phyloP scores from a whole-genome alignment of 2,797 vertebrate genomes.

The Rhinatrema bivittatum region DNA sequence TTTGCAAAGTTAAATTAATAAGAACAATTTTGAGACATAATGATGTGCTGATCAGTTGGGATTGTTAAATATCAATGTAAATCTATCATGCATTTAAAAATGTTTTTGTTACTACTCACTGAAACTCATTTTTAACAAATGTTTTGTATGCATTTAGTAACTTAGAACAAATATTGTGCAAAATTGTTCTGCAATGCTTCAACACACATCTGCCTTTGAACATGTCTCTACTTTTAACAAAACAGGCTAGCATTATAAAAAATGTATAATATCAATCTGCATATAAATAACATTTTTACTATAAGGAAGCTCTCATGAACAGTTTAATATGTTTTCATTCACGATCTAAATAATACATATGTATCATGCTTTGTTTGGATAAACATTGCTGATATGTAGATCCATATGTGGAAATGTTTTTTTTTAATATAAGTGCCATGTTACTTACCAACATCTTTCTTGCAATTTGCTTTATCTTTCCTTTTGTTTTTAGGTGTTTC shows the following conservation, averaged over 20 bases:
- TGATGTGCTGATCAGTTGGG: slow-evolving; percentile 27
- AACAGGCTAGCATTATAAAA: slow-evolving; percentile 12
- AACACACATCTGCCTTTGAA: slow-evolving; percentile 28
- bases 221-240: slow-evolving; percentile 28
- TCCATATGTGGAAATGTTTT: no score
- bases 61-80: slow-evolving; percentile 19
- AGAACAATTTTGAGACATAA: slow-evolving; percentile 28
- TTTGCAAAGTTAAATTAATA: slow-evolving; percentile 33
- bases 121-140: slow-evolving; percentile 35
- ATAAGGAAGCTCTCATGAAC: slow-evolving; percentile 4
- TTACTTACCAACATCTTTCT: no score
- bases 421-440: no score
- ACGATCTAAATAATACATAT: not conserved
- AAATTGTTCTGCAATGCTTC: slow-evolving; percentile 15
- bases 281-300: not conserved
- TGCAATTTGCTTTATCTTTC: no score
- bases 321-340: not conserved
- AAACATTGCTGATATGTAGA: no score
- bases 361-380: no score
- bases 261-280: slow-evolving; percentile 16
- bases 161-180: slow-evolving; percentile 24
- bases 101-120: slow-evolving; percentile 12
- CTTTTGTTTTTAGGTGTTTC: no score
- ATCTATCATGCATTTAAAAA: slow-evolving; percentile 22
- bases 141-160: slow-evolving; percentile 47